Percentiles rank a stretch among this genome's conserved stretches.
Conservation (phyloP, 2,797 vertebrate genomes). For the Artibeus jamaicensis region DNA sequence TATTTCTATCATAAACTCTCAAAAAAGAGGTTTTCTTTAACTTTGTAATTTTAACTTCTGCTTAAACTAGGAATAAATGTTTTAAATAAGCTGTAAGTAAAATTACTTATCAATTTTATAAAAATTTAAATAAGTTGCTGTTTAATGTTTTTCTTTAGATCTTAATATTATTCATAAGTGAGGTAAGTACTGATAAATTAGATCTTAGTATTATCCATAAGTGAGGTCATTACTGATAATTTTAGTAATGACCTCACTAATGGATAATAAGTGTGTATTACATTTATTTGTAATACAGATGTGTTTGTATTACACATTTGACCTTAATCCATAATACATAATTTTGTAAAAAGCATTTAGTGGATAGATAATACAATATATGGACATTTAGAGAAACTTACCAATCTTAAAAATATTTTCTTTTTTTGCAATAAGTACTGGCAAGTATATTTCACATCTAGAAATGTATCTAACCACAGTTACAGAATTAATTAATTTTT, state of each 20-base stretch:
- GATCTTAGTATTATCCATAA: neutral
- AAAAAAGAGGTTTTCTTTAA: neutral
- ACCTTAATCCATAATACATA: conserved; percentile 9
- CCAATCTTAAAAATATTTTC: neutral
- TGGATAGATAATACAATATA: neutral
- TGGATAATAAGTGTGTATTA: too few species aligned
- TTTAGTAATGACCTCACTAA: too few species aligned
- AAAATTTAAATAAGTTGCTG: neutral
- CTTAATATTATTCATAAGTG: too few species aligned
- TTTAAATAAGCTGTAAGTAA: neutral
- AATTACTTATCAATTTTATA: conserved; percentile 14
- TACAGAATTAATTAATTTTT: neutral
- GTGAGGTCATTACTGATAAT: neutral
- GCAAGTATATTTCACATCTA: neutral
- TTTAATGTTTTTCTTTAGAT: neutral
- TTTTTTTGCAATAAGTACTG: neutral
- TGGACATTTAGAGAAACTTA: neutral
- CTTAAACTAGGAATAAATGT: neutral
- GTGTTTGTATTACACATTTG: neutral
- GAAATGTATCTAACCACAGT: neutral
- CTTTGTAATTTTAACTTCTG: neutral
- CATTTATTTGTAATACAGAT: too few species aligned
- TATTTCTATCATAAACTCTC: conserved; percentile 58
- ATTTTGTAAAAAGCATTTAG: neutral
- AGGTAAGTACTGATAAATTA: neutral